Base-by-base conservation (phyloP, 2,888 invertebrate species). In the Pseudanteris insignis region DNA sequence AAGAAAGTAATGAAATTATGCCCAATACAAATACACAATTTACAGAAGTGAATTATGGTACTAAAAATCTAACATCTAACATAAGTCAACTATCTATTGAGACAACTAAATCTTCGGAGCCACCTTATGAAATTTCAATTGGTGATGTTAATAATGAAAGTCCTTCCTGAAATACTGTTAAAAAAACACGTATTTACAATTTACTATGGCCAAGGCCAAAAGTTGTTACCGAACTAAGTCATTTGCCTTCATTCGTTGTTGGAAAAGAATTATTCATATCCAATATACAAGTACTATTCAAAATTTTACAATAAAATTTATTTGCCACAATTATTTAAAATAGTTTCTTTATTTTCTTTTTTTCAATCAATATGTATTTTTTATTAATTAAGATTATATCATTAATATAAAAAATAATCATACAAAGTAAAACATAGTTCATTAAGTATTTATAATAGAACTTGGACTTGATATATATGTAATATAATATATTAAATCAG, bases 131-230 rank as follows among this genome's bases (percentile, higher is more conserved):
- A 13, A 59, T 70, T 51, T 63, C 74, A 5, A 47, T 65, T 36
- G 69, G 71, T 7, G 78, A 76, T 50, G 62, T 70, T 0, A 69
- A 65, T 14, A 65, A 60, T 30, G 71, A 73, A 11, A 78, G 75
- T 61, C 76, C 77, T n/a, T 64, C 64, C 2, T 70, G 70, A 57
- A 70, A 61, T 44, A 14, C 48, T 5, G 34, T 58, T 8, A 70
- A 73, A 2, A 77, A 71, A 66, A 67, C 70, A 12, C 67, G 73
- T 2, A 65, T 78, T 59, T 79, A 76, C 61, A 71, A 66, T 54
- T 64, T 79, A 7, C 67, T 87, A 28, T 87, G 87, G 86, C 87
- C 87, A 1, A 84, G 83, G 61, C 86, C 86, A 0, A 84, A 84
- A 69, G 81, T 81, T 44, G 80, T 87, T 15, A 72, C 82, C 7